Evolutionary conservation across 2,797 vertebrate genomes (phyloP), one percentile per base, ranked within the genome.

Genomic region (Delichon dasypus): DNA sequence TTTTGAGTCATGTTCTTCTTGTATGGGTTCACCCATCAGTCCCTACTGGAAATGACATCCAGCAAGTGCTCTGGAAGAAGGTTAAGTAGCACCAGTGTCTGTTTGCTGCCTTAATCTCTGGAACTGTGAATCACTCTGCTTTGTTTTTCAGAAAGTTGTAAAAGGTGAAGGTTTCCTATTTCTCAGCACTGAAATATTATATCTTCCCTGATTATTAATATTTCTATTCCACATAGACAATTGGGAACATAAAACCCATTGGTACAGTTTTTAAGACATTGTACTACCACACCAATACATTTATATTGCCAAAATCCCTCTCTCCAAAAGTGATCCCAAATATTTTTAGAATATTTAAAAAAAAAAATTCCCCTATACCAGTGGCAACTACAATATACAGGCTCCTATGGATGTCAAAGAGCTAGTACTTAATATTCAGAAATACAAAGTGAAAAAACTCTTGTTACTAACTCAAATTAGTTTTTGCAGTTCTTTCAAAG

Each of bases 1-100:
- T 77, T 96, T 90, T 85, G 91, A 93, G 90, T 91, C 76, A 42
- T 77, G 20, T 20, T 42, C 50, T 88, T 62, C 70, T 44, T 60
- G 6, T 72, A 55, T 13, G 23, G 16, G 29, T 72, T 96, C 81
- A 94, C 38, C 62, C 81, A 79, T 16, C 60, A 84, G 55, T 86
- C 13, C n/a, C 13, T 38, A 79, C 51, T 76, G 38, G 40, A 94
- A 97, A 94, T 30, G 58, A 64, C 15, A 93, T n/a, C 53, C 80
- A 87, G 45, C 48, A 86, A 66, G 38, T 62, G 72, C 36, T 90
- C 64, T 77, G 75, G 67, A 90, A 91, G 65, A 61, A 79, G 54
- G 38, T 82, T 93, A 93, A 93, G 54, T 32, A 95, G 40, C 32
- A 51, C 58, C 25, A 47, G 60, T 44, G 23, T 27, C 30, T 13